Evolutionary conservation across 2,113 vertebrate genomes (phyloP).

Genomic region (Boleophthalmus pectinirostris): DNA sequence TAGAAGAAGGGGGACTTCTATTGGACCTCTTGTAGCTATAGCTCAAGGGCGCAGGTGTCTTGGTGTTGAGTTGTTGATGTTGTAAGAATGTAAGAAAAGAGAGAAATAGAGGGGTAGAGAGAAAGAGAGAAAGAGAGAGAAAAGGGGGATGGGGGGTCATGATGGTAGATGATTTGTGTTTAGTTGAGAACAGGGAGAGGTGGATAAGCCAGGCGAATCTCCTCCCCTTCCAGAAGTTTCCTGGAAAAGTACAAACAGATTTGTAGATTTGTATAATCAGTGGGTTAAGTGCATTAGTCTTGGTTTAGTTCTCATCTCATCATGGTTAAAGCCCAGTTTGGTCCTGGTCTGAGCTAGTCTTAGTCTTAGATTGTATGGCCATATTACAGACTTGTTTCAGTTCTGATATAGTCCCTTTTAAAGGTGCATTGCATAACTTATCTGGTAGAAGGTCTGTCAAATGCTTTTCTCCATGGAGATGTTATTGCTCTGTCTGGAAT

Average conservation of each 20-base stretch:
- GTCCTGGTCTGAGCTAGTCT: not conserved
- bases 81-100: constrained; percentile 9
- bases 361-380: too few species aligned
- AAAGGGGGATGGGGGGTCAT: not conserved
- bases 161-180: constrained; percentile 27
- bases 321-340: not conserved
- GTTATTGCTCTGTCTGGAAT: too few species aligned
- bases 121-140: not conserved
- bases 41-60: constrained; percentile 81
- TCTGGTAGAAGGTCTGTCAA: too few species aligned
- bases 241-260: constrained; percentile 58
- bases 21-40: constrained; percentile 77
- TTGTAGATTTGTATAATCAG: not conserved
- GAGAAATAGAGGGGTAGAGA: not conserved
- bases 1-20: constrained; percentile 84
- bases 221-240: constrained; percentile 86
- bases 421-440: too few species aligned
- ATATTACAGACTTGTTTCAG: too few species aligned
- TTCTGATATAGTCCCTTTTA: not conserved
- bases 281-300: not conserved
- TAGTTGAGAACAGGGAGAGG: constrained; percentile 61
- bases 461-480: too few species aligned
- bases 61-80: constrained; percentile 53
- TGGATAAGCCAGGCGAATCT: constrained; percentile 81
- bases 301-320: not conserved